These are phyloP conservation scores for Orthosia gothica DNA, from an alignment of 2,888 invertebrate species.

Conservation along the genomic window DNA sequence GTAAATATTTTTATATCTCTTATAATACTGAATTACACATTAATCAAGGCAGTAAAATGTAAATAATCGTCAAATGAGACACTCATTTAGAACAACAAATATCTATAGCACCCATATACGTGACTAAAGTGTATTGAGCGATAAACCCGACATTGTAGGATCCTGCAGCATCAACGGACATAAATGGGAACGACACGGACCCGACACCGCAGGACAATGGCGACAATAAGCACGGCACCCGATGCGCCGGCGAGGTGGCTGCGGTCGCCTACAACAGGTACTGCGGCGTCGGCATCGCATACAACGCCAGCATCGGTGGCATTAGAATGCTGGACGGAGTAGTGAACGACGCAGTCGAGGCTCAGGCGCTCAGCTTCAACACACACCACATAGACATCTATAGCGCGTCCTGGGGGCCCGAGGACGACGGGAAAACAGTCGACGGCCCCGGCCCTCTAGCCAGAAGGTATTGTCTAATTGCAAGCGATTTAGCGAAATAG, in stretches of 20 bases:
- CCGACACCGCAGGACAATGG: conserved; percentile 99
- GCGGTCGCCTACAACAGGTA: conserved; percentile 98
- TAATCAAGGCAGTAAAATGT: conserved; percentile 44
- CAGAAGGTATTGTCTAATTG: conserved; percentile 89
- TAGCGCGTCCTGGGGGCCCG: conserved; percentile 99
- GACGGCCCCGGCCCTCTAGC: conserved; percentile 98
- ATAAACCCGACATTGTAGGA: conserved; percentile 92
- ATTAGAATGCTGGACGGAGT: conserved; percentile 99
- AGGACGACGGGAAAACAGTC: conserved; percentile 99
- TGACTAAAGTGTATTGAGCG: conserved; percentile 61
- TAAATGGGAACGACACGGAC: conserved; percentile 99
- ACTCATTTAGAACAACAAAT: conserved; percentile 47
- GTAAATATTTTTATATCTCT: conserved; percentile 91
- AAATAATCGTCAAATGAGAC: conserved; percentile 53
- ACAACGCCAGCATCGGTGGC: conserved; percentile 98
- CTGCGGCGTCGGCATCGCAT: conserved; percentile 99
- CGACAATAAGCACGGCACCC: conserved; percentile 99
- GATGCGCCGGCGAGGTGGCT: conserved; percentile 99
- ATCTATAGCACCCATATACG: conserved; percentile 41
- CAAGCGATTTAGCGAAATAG: conserved; percentile 68
- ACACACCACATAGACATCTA: conserved; percentile 99
- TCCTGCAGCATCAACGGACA: conserved; percentile 98
- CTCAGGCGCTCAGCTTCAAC: conserved; percentile 97
- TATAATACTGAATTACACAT: conserved; percentile 34
- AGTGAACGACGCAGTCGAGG: conserved; percentile 99